Percentiles rank a stretch among this genome's conserved stretches.
phyloP scores from a whole-genome alignment of 1,140 invertebrate genomes.

The Bradysia coprophila region DNA sequence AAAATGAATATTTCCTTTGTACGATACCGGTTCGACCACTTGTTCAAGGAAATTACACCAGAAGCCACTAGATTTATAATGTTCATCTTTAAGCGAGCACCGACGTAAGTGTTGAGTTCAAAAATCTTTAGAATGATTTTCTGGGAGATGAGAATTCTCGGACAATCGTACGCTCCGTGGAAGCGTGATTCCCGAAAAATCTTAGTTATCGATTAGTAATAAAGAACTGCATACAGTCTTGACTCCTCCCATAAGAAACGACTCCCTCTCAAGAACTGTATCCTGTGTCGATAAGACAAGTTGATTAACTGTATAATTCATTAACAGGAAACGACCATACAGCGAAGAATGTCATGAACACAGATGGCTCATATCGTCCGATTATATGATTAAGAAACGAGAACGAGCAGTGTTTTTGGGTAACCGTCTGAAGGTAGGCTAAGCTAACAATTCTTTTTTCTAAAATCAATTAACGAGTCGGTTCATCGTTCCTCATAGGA shows the following conservation, averaged over 20 bases:
- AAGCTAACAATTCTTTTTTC: slow-evolving; percentile 4
- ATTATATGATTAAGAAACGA: slow-evolving; percentile 83
- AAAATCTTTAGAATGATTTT: too few relatives aligned
- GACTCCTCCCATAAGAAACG: too few relatives aligned
- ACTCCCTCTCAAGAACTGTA: too few relatives aligned
- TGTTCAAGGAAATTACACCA: slow-evolving; percentile 86
- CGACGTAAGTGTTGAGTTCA: slow-evolving; percentile 55
- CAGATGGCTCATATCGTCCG: slow-evolving; percentile 79
- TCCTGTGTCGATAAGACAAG: too few relatives aligned
- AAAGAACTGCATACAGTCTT: slow-evolving; percentile 5
- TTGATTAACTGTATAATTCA: too few relatives aligned
- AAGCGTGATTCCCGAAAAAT: too few relatives aligned
- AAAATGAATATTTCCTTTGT: slow-evolving; percentile 83
- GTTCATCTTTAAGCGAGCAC: slow-evolving; percentile 83
- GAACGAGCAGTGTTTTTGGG: slow-evolving; percentile 74
- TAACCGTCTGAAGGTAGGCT: slow-evolving; percentile 49
- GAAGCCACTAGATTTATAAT: slow-evolving; percentile 90
- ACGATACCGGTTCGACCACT: slow-evolving; percentile 82
- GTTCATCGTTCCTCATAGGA: slow-evolving; percentile 25
- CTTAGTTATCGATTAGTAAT: too few relatives aligned
- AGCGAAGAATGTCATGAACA: slow-evolving; percentile 90
- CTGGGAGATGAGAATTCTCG: too few relatives aligned
- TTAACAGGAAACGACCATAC: slow-evolving; percentile 70
- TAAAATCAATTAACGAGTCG: neutral
- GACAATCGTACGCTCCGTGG: too few relatives aligned